A percentile compares a stretch with the other conserved stretches of the same genome.
Evolutionary conservation across 1,140 invertebrate genomes (phyloP).

Genomic region (Drosophila kanapiae): DNA sequence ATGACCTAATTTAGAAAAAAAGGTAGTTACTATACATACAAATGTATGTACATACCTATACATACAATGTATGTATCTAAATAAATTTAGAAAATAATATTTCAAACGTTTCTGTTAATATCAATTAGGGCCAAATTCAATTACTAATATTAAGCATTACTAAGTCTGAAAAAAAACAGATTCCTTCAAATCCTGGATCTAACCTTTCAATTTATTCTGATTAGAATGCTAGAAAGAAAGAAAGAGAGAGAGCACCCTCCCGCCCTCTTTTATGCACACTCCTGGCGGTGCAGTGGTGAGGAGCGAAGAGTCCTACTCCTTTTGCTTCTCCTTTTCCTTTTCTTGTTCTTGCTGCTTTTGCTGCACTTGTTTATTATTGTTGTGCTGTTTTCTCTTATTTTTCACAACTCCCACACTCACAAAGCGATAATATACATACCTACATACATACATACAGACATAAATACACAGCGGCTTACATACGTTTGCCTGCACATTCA

Average conservation of each 20-base stretch:
- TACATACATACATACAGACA: neutral
- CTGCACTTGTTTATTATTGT: slow-evolving; percentile 54
- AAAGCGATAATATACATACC: neutral
- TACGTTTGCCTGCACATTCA: slow-evolving; percentile 53
- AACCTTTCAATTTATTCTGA: neutral
- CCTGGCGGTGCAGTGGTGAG: slow-evolving; percentile 26
- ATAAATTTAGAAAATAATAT: no score
- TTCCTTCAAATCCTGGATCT: neutral
- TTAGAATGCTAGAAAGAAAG: neutral
- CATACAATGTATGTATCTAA: no score
- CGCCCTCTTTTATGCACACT: neutral
- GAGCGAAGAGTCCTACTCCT: slow-evolving; percentile 42
- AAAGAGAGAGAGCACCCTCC: neutral
- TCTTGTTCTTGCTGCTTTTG: slow-evolving; percentile 45
- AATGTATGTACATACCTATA: neutral
- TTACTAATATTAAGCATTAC: neutral
- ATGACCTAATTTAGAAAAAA: slow-evolving; percentile 13
- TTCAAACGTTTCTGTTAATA: no score
- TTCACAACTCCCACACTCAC: slow-evolving; percentile 21
- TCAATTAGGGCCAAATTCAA: no score
- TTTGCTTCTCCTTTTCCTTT: slow-evolving; percentile 20
- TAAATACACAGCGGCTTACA: slow-evolving; percentile 10
- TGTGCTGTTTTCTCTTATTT: slow-evolving; percentile 20
- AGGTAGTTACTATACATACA: neutral
- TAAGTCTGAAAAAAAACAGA: neutral